Evolutionary conservation across 2,113 vertebrate genomes (phyloP), one percentile per base, ranked within the genome.

Genomic region (Gasterosteus aculeatus): DNA sequence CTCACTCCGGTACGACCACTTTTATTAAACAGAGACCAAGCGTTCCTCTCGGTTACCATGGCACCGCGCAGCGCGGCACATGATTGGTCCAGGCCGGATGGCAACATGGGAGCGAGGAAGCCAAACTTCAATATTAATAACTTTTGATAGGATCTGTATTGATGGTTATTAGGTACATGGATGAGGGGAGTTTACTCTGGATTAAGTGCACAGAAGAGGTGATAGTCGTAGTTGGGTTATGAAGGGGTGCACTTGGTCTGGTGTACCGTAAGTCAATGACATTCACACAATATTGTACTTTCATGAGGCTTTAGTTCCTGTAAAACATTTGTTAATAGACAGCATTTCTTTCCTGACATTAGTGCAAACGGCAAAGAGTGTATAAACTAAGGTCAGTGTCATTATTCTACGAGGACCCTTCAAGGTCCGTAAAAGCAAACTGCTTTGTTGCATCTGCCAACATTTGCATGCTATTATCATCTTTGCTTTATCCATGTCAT

Each of bases 21-120:
- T 93, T 95, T 95, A 94, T 95, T 96, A 97, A 97, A 91, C 92
- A 91, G 92, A 93, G 92, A 88, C 91, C 86, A 66, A 89, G 87
- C 82, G 81, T 81, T 87, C 81, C 78, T 81, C 54, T 16, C 53
- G 71, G 94, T 94, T 94, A 69, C 93, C 91, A 94, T 94, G 93
- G 90, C 85, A 81, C 81, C 83, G 29, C n/a, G 47, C 76, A 31
- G 72, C 8, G 1, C 5, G 26, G 62, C 53, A 31, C 16, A 3
- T 64, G 71, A 86, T 82, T 89, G 86, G 82, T 82, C 71, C 57
- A 63, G 58, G 41, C 14, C 18, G 49, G 87, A 74, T 75, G 79
- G 83, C 26, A 91, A 91, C 90, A 87, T 80, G 91, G 83, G 82
- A 89, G 49, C 19, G 57, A 72, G 78, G 78, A 87, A 82, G 85